Conservation (phyloP, 2,888 invertebrate species). For the Mantis religiosa region DNA sequence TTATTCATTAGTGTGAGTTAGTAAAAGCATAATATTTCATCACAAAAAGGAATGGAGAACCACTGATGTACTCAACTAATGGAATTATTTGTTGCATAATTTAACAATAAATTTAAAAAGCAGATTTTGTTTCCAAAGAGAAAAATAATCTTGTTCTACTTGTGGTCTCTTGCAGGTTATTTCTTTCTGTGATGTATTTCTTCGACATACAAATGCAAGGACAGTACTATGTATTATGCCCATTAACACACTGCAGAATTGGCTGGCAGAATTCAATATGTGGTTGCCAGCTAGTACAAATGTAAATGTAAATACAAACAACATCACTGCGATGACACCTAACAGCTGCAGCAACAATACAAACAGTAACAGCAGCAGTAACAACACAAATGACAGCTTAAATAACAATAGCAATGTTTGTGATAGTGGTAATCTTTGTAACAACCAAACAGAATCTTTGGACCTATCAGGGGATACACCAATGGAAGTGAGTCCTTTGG, state of each 20-base stretch:
- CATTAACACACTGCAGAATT: slow-evolving; percentile 97
- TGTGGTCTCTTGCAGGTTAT: slow-evolving; percentile 57
- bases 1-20: no score
- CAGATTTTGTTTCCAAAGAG: neutral
- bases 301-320: neutral
- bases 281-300: slow-evolving; percentile 70
- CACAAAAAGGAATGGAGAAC: no score
- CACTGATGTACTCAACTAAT: no score
- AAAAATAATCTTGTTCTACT: neutral
- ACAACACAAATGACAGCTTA: neutral
- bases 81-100: no score
- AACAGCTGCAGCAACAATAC: neutral
- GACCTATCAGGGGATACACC: neutral
- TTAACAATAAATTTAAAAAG: no score
- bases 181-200: slow-evolving; percentile 93
- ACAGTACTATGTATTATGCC: slow-evolving; percentile 96
- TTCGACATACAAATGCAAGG: slow-evolving; percentile 82
- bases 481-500: neutral
- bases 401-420: neutral
- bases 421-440: neutral
- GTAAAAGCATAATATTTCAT: no score
- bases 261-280: slow-evolving; percentile 95
- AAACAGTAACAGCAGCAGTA: neutral
- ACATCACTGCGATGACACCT: neutral
- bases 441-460: neutral